Conservation (phyloP, 1,140 invertebrate species). For the Armadillidium nasatum region DNA sequence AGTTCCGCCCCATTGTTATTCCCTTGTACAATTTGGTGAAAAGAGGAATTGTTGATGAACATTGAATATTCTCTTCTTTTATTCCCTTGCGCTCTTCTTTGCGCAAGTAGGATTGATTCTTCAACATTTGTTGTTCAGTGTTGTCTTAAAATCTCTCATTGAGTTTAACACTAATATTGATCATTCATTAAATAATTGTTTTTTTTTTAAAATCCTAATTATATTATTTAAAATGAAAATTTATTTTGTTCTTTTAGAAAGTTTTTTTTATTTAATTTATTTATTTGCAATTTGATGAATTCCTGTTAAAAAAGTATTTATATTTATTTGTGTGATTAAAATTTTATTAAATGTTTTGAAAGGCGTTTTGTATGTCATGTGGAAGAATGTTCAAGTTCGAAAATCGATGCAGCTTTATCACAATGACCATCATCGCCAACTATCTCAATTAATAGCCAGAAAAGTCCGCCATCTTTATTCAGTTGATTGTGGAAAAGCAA, state of each 20-base stretch:
- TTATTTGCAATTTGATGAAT: too few species aligned
- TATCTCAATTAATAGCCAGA: slow-evolving; percentile 30
- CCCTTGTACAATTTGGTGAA: slow-evolving; percentile 65
- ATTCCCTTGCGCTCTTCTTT: too few species aligned
- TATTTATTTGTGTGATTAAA: slow-evolving; percentile 38
- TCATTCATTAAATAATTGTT: too few species aligned
- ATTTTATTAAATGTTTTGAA: background rate
- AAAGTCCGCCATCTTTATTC: slow-evolving; percentile 70
- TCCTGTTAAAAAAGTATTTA: slow-evolving; percentile 50
- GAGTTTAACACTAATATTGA: too few species aligned
- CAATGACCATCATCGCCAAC: slow-evolving; percentile 9
- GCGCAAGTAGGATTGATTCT: slow-evolving; percentile 67
- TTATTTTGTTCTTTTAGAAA: too few species aligned
- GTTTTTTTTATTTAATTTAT: too few species aligned
- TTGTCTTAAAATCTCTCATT: too few species aligned
- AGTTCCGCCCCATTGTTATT: slow-evolving; percentile 83
- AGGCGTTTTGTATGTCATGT: slow-evolving; percentile 74
- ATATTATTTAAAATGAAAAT: too few species aligned
- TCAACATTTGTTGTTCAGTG: too few species aligned
- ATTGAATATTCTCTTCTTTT: slow-evolving; percentile 95
- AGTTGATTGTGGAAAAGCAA: slow-evolving; percentile 87
- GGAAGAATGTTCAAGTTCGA: slow-evolving; percentile 71
- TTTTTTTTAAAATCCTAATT: too few species aligned
- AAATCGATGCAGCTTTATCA: slow-evolving; percentile 49
- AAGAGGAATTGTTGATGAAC: background rate